phyloP scores from a whole-genome alignment of 2,113 vertebrate genomes.

The Hymenochirus boettgeri region DNA sequence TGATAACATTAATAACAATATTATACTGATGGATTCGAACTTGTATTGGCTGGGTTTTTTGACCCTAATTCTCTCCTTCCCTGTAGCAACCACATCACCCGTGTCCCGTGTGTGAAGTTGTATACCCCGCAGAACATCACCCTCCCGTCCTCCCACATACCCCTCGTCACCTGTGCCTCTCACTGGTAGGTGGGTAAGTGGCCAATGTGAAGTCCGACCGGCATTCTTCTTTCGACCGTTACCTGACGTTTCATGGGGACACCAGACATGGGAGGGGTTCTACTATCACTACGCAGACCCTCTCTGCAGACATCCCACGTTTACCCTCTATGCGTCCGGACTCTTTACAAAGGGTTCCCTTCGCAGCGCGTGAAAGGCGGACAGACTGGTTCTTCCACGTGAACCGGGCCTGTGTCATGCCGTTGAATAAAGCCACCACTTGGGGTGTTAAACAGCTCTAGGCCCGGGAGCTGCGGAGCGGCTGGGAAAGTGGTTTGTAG shows the following conservation, averaged over 20 bases:
- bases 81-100: conserved; percentile 78
- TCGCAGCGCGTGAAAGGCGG: conserved; percentile 64
- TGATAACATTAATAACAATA: too few relatives aligned
- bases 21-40: too few relatives aligned
- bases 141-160: conserved; percentile 64
- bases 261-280: conserved; percentile 74
- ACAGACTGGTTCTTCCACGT: conserved; percentile 79
- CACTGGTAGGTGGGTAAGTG: conserved; percentile 75
- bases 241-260: conserved; percentile 69
- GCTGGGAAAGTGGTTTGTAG: conserved; percentile 63
- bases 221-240: conserved; percentile 79
- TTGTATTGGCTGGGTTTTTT: too few relatives aligned
- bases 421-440: conserved; percentile 63
- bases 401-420: conserved; percentile 64
- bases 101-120: conserved; percentile 71
- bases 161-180: conserved; percentile 53
- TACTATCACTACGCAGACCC: conserved; percentile 84
- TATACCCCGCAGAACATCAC: conserved; percentile 70
- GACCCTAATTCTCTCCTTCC: too few relatives aligned
- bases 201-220: conserved; percentile 74
- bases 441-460: conserved; percentile 67
- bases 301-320: conserved; percentile 70
- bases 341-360: conserved; percentile 67
- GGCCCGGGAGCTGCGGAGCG: conserved; percentile 68
- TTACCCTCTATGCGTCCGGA: conserved; percentile 73